Base-by-base conservation (phyloP, 2,113 vertebrate genomes). In the Etheostoma spectabile region DNA sequence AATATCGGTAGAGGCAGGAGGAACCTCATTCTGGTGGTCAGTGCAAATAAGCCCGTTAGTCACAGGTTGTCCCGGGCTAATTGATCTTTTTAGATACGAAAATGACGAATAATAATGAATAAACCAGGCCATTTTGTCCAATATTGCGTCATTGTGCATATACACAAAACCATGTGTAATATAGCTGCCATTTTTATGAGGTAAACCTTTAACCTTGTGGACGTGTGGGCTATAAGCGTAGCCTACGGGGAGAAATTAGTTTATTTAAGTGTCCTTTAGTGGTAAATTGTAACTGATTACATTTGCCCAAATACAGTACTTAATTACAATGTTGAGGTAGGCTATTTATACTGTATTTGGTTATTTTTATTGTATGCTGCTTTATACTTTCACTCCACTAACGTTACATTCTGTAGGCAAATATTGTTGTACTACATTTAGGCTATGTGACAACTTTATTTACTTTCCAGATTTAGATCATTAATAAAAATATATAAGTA, bases 1-100 rank as follows among this genome's bases (percentile, higher is more conserved):
- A 85, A 86, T 75, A 49, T 85, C 83, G 53, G 46, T 56, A 22
- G 60, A 68, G 74, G 68, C 57, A 21, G 70, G 73, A 86, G 59
- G 65, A 52, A 67, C 74, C 38, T 74, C 52, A 16, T 77, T 63
- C 65, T 53, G 70, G 18, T 56, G 67, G 57, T 62, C 77, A 65
- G 10, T 3, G 65, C 61, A 73, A 79, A 84, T 85, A 66, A 83
- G 59, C 66, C 33, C 11, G 8, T 73, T 7, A 15, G 49, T 63
- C 38, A 46, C 33, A 38, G 10, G 60, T 15, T 53, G 15, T 30
- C 62, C 49, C 6, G 24, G 46, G 16, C 6, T 38, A 27, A 61
- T n/a, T 59, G 6, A 49, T 27, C 21, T 6, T 57, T 27, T 53
- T 12, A 21, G 10, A 46, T 3, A 11, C 66, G 12, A 70, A 56